Conservation (phyloP, 2,797 vertebrate species). For the Anguilla obscura region DNA sequence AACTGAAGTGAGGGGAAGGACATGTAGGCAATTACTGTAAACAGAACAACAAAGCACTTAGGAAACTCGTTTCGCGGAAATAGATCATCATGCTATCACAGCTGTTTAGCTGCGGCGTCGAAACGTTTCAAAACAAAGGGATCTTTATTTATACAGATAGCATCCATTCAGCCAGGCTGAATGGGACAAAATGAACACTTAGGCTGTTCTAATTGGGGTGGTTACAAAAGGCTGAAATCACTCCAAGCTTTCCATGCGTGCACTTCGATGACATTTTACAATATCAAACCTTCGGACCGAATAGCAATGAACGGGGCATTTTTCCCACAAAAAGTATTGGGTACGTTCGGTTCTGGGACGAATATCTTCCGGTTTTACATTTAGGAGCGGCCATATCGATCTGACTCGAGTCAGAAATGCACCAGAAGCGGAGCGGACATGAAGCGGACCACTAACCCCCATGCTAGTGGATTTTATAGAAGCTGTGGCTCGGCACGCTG, state of each 20-base stretch:
- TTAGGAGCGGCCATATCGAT: not conserved
- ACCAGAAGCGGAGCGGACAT: not conserved
- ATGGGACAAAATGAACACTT: constrained; percentile 2
- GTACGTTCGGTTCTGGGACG: not conserved
- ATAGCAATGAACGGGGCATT: not conserved
- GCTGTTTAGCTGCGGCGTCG: not conserved
- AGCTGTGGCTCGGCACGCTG: not conserved
- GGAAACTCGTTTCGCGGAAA: not conserved
- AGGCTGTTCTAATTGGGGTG: not conserved
- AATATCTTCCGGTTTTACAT: not conserved
- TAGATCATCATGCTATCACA: not conserved
- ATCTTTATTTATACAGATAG: not conserved
- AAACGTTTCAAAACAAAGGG: not conserved
- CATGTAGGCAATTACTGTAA: not conserved
- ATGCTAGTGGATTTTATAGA: not conserved
- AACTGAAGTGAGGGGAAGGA: not conserved
- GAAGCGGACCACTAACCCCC: too few species aligned
- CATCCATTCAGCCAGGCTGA: not conserved
- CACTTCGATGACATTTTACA: not conserved
- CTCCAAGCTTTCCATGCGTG: not conserved
- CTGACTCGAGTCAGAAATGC: not conserved
- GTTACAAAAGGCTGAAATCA: not conserved
- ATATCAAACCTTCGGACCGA: not conserved
- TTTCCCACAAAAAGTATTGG: not conserved
- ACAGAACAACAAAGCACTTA: not conserved